A percentile compares a stretch with the other conserved stretches of the same genome.
phyloP scores from a whole-genome alignment of 2,888 invertebrate species.

The Drosophila barbarae region DNA sequence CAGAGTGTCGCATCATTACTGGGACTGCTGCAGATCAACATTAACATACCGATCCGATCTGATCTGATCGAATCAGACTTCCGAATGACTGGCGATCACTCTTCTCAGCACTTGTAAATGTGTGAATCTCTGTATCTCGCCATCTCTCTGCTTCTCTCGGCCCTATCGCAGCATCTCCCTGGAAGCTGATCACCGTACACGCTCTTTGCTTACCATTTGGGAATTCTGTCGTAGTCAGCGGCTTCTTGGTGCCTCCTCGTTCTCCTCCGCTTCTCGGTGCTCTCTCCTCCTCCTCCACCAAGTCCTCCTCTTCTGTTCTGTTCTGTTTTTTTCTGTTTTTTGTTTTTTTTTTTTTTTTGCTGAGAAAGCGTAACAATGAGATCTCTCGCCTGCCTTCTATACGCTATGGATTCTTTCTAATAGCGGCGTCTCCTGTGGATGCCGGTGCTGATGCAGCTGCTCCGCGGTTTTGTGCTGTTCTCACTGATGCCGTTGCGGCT shows the following conservation, averaged over 20 bases:
- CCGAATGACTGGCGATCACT: constrained; percentile 5
- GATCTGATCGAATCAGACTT: constrained; percentile 4
- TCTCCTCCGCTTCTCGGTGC: constrained; percentile 17
- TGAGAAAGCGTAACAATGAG: constrained; percentile 60
- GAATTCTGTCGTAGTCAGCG: constrained; percentile 64
- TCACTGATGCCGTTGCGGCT: constrained; percentile 35
- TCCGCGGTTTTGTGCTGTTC: constrained; percentile 21
- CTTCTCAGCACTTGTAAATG: neutral
- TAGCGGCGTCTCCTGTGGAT: constrained; percentile 16
- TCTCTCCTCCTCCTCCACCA: constrained; percentile 1
- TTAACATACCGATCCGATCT: constrained; percentile 15
- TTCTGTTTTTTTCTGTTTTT: constrained; percentile 24
- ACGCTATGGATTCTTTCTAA: constrained; percentile 23
- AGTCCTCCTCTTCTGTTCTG: neutral
- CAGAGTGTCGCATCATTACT: constrained; percentile 11
- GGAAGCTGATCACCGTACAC: constrained; percentile 17
- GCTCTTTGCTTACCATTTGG: constrained; percentile 63
- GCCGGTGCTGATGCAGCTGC: constrained; percentile 10
- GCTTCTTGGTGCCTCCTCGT: constrained; percentile 40
- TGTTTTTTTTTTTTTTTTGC: constrained; percentile 54
- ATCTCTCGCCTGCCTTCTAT: constrained; percentile 13
- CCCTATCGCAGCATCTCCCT: constrained; percentile 1
- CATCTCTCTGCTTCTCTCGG: neutral
- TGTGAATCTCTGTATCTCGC: neutral
- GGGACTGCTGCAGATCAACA: constrained; percentile 7